Percentiles rank a stretch among this genome's conserved stretches.
Evolutionary conservation across 2,888 invertebrate species (phyloP).

Genomic region (Cryptus armator): DNA sequence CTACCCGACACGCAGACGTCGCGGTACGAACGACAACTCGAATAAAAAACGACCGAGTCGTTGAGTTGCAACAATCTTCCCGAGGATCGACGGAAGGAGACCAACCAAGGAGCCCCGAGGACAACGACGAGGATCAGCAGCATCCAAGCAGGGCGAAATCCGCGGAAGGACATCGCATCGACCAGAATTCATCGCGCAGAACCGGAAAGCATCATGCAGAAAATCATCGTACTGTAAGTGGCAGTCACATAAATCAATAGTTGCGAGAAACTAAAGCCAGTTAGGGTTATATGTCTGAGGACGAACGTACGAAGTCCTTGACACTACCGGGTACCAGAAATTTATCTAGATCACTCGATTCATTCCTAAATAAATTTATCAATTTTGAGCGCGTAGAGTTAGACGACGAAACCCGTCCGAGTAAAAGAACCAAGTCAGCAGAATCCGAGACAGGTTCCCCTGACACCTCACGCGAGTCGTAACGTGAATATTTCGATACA

Average conservation of each 20-base stretch:
- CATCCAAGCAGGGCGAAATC: neutral
- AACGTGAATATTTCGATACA: neutral
- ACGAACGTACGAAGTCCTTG: neutral
- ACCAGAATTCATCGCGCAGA: no score
- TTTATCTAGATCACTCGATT: neutral
- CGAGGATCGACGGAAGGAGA: neutral
- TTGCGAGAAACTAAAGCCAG: slow-evolving; percentile 19
- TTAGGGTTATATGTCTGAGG: slow-evolving; percentile 6
- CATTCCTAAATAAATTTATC: neutral
- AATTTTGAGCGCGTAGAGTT: neutral
- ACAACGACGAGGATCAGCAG: neutral
- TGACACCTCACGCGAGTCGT: neutral
- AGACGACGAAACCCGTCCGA: neutral
- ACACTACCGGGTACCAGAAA: neutral
- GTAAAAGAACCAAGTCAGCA: neutral
- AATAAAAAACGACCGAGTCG: neutral
- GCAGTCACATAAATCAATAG: neutral
- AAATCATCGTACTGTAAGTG: slow-evolving; percentile 18
- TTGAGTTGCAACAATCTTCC: no score
- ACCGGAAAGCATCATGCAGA: neutral
- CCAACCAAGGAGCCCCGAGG: neutral
- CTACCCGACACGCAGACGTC: no score
- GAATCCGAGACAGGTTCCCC: neutral
- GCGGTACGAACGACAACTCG: neutral
- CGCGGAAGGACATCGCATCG: no score